These are phyloP conservation scores for Sitta europaea DNA, from an alignment of 2,113 vertebrate species.

Conservation along the genomic window DNA sequence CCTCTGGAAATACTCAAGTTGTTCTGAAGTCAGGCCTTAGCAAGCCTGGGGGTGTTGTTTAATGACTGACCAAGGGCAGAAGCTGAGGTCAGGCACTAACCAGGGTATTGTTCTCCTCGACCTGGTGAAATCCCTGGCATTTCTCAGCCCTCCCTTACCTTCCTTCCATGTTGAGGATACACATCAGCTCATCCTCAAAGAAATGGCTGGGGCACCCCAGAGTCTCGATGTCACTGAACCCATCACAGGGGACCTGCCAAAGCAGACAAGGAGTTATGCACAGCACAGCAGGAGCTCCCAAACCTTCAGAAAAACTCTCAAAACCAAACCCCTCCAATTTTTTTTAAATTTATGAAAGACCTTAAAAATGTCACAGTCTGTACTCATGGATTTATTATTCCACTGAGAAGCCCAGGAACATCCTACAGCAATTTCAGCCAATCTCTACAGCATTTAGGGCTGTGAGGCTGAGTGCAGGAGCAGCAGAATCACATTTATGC, in stretches of 20 bases:
- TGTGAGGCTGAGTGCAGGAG: not conserved
- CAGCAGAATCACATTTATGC: not conserved
- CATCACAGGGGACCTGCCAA: conserved; percentile 90
- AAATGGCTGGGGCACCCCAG: conserved; percentile 92
- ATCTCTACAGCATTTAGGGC: not conserved
- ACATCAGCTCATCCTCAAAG: conserved; percentile 95
- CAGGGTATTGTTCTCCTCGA: not conserved
- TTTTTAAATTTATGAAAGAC: not conserved
- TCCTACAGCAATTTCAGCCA: not conserved
- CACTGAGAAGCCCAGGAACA: not conserved
- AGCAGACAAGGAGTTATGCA: not conserved
- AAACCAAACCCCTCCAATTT: not conserved
- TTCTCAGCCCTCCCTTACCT: conserved; percentile 76
- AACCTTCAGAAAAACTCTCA: not conserved
- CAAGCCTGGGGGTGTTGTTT: not conserved
- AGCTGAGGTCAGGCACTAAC: not conserved
- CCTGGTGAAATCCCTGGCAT: not conserved
- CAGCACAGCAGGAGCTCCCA: not conserved
- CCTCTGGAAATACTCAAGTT: not conserved
- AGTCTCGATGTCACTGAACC: conserved; percentile 94
- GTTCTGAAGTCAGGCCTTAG: not conserved
- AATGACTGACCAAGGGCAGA: not conserved
- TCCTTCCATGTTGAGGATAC: conserved; percentile 89
- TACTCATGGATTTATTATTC: not conserved
- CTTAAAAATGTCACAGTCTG: not conserved